Percentiles rank a stretch among this genome's conserved stretches.
These are phyloP conservation scores for Hypolimnas misippus DNA, from an alignment of 2,888 invertebrate species.

Conservation along the genomic window DNA sequence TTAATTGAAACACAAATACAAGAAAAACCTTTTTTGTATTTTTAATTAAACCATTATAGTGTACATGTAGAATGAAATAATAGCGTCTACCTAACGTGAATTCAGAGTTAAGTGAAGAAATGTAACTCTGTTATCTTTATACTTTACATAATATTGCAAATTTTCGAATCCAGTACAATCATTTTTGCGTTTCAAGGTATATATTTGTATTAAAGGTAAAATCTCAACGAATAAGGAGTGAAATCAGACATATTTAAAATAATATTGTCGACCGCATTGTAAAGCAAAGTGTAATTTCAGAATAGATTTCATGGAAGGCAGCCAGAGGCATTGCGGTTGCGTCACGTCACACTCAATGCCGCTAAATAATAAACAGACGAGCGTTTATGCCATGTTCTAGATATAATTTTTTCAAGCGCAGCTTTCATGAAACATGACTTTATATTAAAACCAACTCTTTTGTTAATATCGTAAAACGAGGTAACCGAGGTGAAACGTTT, in stretches of 20 bases:
- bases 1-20: no score
- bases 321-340: constrained; percentile 31
- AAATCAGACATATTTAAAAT: constrained; percentile 7
- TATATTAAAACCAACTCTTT: background rate
- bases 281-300: constrained; percentile 32
- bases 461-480: background rate
- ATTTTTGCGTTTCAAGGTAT: background rate
- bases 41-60: no score
- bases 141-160: no score
- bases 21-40: no score
- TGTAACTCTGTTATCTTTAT: no score
- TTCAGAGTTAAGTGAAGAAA: no score
- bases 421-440: constrained; percentile 10
- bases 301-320: constrained; percentile 32
- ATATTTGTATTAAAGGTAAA: background rate
- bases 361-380: constrained; percentile 30
- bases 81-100: no score
- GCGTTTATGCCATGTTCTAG: constrained; percentile 21
- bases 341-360: constrained; percentile 31
- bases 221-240: background rate
- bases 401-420: constrained; percentile 17
- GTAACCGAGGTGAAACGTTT: background rate
- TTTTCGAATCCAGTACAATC: no score
- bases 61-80: no score
- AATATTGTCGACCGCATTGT: constrained; percentile 18